Conservation (phyloP, 2,113 vertebrate species). For the Corythornis cristatus region DNA sequence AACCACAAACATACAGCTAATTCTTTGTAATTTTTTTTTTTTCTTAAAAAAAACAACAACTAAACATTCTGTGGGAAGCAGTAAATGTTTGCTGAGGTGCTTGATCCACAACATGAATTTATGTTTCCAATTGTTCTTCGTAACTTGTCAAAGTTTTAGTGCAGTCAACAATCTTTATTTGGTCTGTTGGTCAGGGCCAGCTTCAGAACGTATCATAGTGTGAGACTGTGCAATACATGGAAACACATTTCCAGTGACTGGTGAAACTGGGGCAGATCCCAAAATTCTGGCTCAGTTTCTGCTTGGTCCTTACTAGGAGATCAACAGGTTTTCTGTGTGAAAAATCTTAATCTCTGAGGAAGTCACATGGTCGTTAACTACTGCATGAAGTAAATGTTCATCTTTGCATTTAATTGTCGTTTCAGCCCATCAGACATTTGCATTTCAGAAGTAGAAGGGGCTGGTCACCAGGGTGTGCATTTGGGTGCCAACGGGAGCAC, state of each 20-base stretch:
- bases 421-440: background rate
- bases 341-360: background rate
- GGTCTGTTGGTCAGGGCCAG: constrained; percentile 31
- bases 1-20: constrained; percentile 73
- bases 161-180: constrained; percentile 59
- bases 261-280: background rate
- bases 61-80: constrained; percentile 59
- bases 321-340: background rate
- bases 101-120: constrained; percentile 60
- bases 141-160: constrained; percentile 63
- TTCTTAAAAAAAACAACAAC: background rate
- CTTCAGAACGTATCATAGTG: constrained; percentile 10
- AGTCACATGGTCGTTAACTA: background rate
- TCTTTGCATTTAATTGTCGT: background rate
- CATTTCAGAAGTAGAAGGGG: background rate
- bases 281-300: background rate
- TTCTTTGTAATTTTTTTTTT: constrained; percentile 55
- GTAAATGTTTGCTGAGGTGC: constrained; percentile 54
- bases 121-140: constrained; percentile 66
- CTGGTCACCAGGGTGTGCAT: background rate
- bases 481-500: fast-evolving
- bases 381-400: background rate
- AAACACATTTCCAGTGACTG: constrained; percentile 19
- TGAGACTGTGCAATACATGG: background rate
- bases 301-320: background rate